Percentiles rank a stretch among this genome's conserved stretches.
Evolutionary conservation across 2,797 vertebrate species (phyloP).

Genomic region (Phataginus tricuspis): DNA sequence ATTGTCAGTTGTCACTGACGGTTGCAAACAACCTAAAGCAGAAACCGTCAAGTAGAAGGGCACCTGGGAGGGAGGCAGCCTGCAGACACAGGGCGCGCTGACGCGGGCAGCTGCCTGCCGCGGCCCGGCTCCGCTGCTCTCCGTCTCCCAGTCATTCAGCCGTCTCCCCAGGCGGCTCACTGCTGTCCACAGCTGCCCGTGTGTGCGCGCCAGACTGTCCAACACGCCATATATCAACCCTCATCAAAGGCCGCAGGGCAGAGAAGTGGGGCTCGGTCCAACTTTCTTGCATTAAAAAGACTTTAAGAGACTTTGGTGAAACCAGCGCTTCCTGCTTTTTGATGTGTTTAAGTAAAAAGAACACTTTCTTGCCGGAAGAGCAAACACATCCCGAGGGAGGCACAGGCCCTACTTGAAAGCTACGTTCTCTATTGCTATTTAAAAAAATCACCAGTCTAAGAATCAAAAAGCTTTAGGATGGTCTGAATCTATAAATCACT

Average conservation of each 20-base stretch:
- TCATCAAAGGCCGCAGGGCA: conserved; percentile 80
- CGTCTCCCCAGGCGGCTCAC: fast-evolving
- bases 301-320: conserved; percentile 86
- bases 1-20: fast-evolving
- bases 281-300: conserved; percentile 81
- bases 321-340: conserved; percentile 87
- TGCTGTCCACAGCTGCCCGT: conserved; percentile 78
- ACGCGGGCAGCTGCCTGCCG: too few relatives aligned
- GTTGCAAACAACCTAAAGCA: fast-evolving
- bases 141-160: too few relatives aligned
- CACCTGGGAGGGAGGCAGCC: background rate
- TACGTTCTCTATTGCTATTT: fast-evolving
- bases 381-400: conserved; percentile 31
- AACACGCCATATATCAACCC: conserved; percentile 73
- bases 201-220: conserved; percentile 3
- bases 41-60: fast-evolving
- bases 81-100: background rate
- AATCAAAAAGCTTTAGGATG: fast-evolving
- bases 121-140: too few relatives aligned
- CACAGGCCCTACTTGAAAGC: background rate
- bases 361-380: background rate
- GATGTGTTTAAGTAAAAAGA: conserved; percentile 76
- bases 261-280: conserved; percentile 81
- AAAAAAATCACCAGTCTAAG: background rate
- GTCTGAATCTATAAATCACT: fast-evolving